These are phyloP conservation scores for Probosciger aterrimus DNA, from an alignment of 2,113 vertebrate species.

Conservation along the genomic window DNA sequence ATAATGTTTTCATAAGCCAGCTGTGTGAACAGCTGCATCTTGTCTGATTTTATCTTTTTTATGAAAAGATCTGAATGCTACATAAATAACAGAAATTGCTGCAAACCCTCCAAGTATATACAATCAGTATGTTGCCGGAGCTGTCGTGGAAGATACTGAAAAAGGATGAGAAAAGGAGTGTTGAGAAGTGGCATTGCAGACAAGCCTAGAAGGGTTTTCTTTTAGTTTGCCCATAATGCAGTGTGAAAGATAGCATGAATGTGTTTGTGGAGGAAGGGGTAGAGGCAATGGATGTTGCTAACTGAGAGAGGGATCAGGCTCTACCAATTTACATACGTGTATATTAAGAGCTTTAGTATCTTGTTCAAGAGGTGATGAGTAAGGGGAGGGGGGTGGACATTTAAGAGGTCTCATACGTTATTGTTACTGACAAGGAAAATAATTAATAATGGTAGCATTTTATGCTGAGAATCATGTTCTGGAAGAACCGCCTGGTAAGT, in stretches of 20 bases:
- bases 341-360: background rate
- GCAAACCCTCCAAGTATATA: background rate
- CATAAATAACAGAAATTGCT: background rate
- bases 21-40: constrained; percentile 35
- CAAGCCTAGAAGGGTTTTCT: constrained; percentile 2
- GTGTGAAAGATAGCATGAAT: background rate
- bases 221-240: background rate
- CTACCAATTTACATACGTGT: background rate
- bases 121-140: background rate
- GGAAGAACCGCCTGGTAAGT: background rate
- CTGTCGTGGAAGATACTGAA: background rate
- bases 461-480: background rate
- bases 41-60: constrained; percentile 27
- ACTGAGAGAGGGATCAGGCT: background rate
- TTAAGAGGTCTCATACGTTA: background rate
- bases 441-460: background rate
- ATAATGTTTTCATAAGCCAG: background rate
- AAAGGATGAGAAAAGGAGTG: background rate
- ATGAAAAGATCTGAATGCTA: background rate
- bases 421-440: background rate
- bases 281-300: background rate
- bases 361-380: background rate
- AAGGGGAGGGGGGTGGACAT: background rate
- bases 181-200: background rate
- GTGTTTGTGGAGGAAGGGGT: background rate